Base-by-base conservation (phyloP, 2,888 invertebrate species). In the Vandiemenella viatica region DNA sequence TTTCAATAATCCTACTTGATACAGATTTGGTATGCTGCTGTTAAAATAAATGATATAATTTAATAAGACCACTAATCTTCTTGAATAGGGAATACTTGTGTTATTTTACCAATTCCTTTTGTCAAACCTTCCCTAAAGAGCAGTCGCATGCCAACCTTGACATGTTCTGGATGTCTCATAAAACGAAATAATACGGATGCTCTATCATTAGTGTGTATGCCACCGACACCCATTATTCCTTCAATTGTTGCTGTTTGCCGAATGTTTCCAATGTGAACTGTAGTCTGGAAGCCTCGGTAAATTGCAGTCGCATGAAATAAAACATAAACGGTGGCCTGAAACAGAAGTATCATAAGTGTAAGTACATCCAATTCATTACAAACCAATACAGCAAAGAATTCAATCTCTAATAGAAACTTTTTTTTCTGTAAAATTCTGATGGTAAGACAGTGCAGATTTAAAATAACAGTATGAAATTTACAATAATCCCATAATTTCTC, bases 241-340 rank as follows among this genome's bases (percentile, higher is more conserved):
- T 74, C 67, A 5, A 59, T 53, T 5, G 51, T 50, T n/a, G 90
- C 95, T 0, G 95, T 95, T 68, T 96, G 96, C 1, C 95, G 71
- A 6, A 98, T 88, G 59, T 91, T 95, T 0, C 93, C 96, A 46
- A 96, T 88, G 65, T 96, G 93, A 0, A 96, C 85, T 0, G 95
- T 95, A 17, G 91, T 87, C 66, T 89, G 88, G 65, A 87, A 89
- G 21, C 89, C 89, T 4, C 80, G 79, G 54, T 76, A 80, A 52
- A 91, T 88, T 19, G 82, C 79, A 1, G 83, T 88, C 0, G 86
- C 78, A 64, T 93, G 93, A 54, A 84, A 84, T n/a, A 96, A 71
- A 1, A 97, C 81, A 37, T 83, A 81, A 0, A 97, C 83, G 44
- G 82, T 83, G 0, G 96, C 96, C 80, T 90, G 71, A 55, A 76